Evolutionary conservation across 2,888 invertebrate species (phyloP), one percentile per base, ranked within the genome.

Genomic region (Eupeodes latifasciatus): DNA sequence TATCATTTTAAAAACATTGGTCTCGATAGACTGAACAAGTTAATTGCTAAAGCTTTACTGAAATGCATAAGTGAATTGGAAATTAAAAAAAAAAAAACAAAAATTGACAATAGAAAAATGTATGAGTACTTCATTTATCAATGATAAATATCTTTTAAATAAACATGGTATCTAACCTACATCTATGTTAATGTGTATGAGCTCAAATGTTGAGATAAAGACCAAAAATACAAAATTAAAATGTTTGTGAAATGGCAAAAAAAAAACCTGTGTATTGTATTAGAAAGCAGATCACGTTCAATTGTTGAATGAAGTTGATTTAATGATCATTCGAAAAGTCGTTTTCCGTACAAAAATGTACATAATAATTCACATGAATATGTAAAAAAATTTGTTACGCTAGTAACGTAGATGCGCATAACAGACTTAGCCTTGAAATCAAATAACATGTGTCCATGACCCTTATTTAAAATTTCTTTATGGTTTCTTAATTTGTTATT

Each of bases 201-300:
- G 27, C 27, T 40, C 40, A 40, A 9, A 40, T 40, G 5, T 36
- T 40, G 5, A 40, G 40, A 40, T 40, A 40, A 40, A 40, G 40
- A 4, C 9, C 5, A 40, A 40, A 40, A 9, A 9, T 40, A 47
- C 16, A 64, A 0, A 19, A 19, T 6, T 47, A 0, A 16, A 9
- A 62, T 19, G 27, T 62, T 44, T 62, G 40, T 62, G 16, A 44
- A 62, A 44, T 44, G 16, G 40, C 11, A 11, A 40, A 44, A 59
- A 62, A 10, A 5, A n/a, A n/a, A n/a, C n/a, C n/a, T 11, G 9
- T 40, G 10, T 27, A 27, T 27, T 27, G 27, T 27, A 27, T 49
- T 66, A 1, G 14, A 49, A 66, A 19, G 47, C 66, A 49, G 14
- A 47, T 66, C 66, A 66, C 66, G 66, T 66, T 66, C 27, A 66